These are phyloP conservation scores for Poecilia latipinna DNA, from an alignment of 2,113 vertebrate species.

Conservation along the genomic window DNA sequence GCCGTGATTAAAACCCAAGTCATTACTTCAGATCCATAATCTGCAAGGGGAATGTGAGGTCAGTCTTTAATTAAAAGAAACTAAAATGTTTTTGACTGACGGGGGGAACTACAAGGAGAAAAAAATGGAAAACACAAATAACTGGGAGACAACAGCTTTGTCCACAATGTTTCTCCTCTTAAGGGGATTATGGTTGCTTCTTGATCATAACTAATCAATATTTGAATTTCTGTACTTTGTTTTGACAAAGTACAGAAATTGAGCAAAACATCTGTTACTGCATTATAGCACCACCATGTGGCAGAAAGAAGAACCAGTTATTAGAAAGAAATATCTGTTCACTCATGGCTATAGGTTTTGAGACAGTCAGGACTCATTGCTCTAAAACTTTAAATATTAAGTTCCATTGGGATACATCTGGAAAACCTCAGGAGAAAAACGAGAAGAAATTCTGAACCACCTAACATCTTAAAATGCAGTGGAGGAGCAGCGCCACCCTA, in stretches of 20 bases:
- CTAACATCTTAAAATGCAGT: background rate
- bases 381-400: too few relatives aligned
- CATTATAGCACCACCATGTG: conserved; percentile 45
- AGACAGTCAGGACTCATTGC: too few relatives aligned
- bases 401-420: background rate
- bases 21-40: background rate
- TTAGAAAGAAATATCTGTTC: too few relatives aligned
- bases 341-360: too few relatives aligned
- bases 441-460: background rate
- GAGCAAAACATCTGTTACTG: background rate
- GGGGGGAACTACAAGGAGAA: conserved; percentile 14
- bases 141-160: background rate
- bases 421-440: background rate
- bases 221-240: background rate
- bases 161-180: background rate
- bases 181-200: background rate
- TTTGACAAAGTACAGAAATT: too few relatives aligned
- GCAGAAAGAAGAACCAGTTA: conserved; percentile 8
- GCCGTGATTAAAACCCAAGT: background rate
- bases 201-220: background rate
- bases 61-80: conserved; percentile 72
- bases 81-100: conserved; percentile 56
- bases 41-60: background rate
- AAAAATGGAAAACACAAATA: background rate
- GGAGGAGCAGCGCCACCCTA: background rate